Base-by-base conservation (phyloP, 2,888 invertebrate genomes). In the Heliconius cydno region DNA sequence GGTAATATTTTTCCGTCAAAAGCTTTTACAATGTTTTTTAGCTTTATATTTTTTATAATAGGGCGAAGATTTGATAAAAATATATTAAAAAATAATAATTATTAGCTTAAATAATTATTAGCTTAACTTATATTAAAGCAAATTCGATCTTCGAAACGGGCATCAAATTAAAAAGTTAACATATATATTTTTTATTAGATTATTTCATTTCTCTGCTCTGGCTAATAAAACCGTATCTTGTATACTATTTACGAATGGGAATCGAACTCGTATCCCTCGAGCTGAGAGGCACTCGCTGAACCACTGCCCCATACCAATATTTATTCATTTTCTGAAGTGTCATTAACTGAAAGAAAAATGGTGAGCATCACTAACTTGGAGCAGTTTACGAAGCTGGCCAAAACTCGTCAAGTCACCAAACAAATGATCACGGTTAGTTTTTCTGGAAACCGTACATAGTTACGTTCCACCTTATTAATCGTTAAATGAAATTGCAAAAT, bases 401-500 rank as follows among this genome's bases (percentile, higher is more conserved):
- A 80, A 82, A 73, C 68, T 77, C 81, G 77, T 92, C 93, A 92
- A 93, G 93, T 93, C 93, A 93, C 89, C 85, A 87, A 88, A 91
- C 90, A 90, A 92, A 93, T 92, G 92, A 91, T 90, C 86, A 84
- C 75, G 82, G 81, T 84, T 86, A 88, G 88, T 90, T 90, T 91
- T 92, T 90, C 87, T 84, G 84, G 84, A 83, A 86, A 85, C 85
- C 85, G 86, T 88, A 86, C 88, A 86, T 85, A 87, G 52, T 66
- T 66, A 68, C 79, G 82, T 72, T 82, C 74, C 77, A 75, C 71
- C 72, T 82, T 88, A 82, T 84, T 84, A 84, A 72, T 77, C 76
- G 68, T 72, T 41, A 71, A 80, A 82, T 82, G 76, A 81, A 80
- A 76, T 81, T 80, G 80, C 80, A 78, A 78, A 79, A 66, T 79